These are phyloP conservation scores for Lordiphosa collinella DNA, from an alignment of 1,140 invertebrate genomes.

Conservation along the genomic window DNA sequence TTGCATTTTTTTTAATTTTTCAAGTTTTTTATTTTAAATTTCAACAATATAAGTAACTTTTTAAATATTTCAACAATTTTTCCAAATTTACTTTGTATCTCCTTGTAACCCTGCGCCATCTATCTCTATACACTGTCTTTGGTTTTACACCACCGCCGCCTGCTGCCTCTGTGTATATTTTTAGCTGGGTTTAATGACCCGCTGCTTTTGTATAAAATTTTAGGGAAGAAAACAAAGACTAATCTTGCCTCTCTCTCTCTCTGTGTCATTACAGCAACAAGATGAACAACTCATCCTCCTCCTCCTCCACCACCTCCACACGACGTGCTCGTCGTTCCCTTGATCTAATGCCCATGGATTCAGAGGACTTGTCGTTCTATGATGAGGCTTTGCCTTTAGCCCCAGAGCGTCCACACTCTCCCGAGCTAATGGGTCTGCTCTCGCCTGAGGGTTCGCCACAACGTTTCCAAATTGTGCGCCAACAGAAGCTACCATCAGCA, in stretches of 20 bases:
- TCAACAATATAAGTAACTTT: too few species aligned
- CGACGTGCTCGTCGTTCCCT: constrained; percentile 53
- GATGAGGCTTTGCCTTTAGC: constrained; percentile 60
- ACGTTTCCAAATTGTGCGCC: constrained; percentile 64
- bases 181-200: constrained; percentile 76
- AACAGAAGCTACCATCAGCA: constrained; percentile 35
- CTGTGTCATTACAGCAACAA: constrained; percentile 35
- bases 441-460: constrained; percentile 70
- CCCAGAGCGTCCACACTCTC: constrained; percentile 44
- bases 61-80: too few species aligned
- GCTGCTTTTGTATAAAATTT: constrained; percentile 18
- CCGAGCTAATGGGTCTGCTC: constrained; percentile 63
- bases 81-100: too few species aligned
- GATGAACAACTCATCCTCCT: constrained; percentile 36
- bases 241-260: constrained; percentile 42
- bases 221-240: constrained; percentile 50
- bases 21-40: too few species aligned
- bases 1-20: too few species aligned
- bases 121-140: constrained; percentile 34
- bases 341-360: constrained; percentile 59
- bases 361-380: constrained; percentile 64
- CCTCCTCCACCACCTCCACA: constrained; percentile 9
- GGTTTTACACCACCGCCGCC: constrained; percentile 39
- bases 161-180: constrained; percentile 50
- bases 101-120: too few species aligned